phyloP scores from a whole-genome alignment of 2,797 vertebrate genomes.

The Pipistrellus kuhlii region DNA sequence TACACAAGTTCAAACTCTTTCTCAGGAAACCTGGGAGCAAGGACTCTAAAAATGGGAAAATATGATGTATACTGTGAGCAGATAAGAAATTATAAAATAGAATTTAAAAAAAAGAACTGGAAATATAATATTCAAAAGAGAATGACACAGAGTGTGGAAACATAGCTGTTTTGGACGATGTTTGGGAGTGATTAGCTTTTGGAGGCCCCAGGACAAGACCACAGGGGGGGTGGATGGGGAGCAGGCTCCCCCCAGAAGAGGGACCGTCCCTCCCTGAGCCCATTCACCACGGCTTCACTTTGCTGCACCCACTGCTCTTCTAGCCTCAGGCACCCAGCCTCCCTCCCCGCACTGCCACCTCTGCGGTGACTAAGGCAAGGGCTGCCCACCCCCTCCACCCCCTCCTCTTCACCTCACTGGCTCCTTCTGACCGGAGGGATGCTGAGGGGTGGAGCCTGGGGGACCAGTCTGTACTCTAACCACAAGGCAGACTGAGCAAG shows the following conservation, averaged over 20 bases:
- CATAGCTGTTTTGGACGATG: background rate
- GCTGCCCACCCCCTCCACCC: accelerated
- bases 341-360: background rate
- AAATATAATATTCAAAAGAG: background rate
- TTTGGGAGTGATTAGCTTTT: background rate
- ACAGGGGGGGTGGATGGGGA: background rate
- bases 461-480: background rate
- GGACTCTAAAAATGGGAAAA: constrained; percentile 11
- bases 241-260: background rate
- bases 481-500: background rate
- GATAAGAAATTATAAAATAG: background rate
- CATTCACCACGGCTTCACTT: background rate
- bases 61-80: background rate
- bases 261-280: background rate
- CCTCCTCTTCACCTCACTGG: background rate
- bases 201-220: background rate
- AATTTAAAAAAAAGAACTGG: background rate
- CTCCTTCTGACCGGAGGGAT: background rate
- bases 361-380: background rate
- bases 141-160: background rate
- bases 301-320: background rate
- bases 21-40: background rate
- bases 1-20: background rate
- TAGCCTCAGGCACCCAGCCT: background rate
- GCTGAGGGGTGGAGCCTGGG: background rate